A percentile compares a stretch with the other conserved stretches of the same genome.
These are phyloP conservation scores for Ciconia maguari DNA, from an alignment of 2,113 vertebrate species.

Conservation along the genomic window DNA sequence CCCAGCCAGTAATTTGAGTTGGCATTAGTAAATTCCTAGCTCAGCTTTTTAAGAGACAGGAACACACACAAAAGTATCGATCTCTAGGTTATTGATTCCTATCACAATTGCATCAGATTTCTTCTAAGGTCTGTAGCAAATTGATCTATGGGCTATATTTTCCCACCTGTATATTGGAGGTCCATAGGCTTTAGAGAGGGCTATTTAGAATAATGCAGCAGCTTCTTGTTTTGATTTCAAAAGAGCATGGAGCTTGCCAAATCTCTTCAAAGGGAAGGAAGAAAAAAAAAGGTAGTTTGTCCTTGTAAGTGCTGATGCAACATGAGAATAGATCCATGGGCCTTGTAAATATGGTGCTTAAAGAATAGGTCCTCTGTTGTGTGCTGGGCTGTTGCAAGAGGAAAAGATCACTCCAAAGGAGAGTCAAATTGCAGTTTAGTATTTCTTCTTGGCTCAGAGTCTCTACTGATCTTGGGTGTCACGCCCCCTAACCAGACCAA, in stretches of 20 bases:
- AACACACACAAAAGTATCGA: background rate
- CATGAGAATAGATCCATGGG: background rate
- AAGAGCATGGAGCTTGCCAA: background rate
- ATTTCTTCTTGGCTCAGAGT: background rate
- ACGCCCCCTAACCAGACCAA: background rate
- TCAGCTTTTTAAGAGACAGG: constrained; percentile 31
- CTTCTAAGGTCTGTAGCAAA: background rate
- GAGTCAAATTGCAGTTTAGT: background rate
- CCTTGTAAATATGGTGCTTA: background rate
- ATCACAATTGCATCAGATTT: background rate
- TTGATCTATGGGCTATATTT: background rate
- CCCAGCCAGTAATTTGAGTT: background rate
- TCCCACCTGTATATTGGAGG: background rate
- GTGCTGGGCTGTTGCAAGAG: background rate
- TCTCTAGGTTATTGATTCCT: background rate
- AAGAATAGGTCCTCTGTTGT: background rate
- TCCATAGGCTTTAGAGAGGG: background rate
- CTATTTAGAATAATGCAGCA: background rate
- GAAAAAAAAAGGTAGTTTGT: background rate
- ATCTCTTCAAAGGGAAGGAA: background rate
- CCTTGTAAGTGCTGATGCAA: background rate
- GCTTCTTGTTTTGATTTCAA: constrained; percentile 5
- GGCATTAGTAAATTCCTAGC: background rate
- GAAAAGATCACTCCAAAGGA: background rate
- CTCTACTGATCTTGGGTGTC: background rate